These are phyloP conservation scores for Margaritifera margaritifera DNA, from an alignment of 2,888 invertebrate genomes.

Conservation along the genomic window DNA sequence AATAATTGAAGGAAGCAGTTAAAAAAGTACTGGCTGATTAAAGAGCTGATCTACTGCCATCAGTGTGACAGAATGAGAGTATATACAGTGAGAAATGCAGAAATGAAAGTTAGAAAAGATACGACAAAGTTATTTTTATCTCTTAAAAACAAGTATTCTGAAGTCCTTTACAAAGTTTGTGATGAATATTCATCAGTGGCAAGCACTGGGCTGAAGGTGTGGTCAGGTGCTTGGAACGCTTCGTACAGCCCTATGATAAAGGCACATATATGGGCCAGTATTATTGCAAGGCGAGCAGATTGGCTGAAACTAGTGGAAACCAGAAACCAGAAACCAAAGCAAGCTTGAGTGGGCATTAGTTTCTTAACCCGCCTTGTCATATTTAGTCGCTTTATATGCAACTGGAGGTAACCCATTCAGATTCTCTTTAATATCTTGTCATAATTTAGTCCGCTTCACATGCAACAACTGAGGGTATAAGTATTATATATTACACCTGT, in stretches of 20 bases:
- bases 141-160: slow-evolving; percentile 36
- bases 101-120: slow-evolving; percentile 51
- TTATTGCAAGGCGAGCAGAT: slow-evolving; percentile 43
- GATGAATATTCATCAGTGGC: slow-evolving; percentile 30
- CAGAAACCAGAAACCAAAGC: slow-evolving; percentile 24
- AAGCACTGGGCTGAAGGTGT: slow-evolving; percentile 20
- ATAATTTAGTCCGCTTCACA: too few relatives aligned
- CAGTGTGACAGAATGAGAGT: slow-evolving; percentile 46
- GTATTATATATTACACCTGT: too few relatives aligned
- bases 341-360: slow-evolving; percentile 42
- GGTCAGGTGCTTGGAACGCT: slow-evolving; percentile 56
- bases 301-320: slow-evolving; percentile 42
- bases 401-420: slow-evolving; percentile 41
- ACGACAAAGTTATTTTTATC: slow-evolving; percentile 58
- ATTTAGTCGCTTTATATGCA: too few relatives aligned
- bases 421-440: background rate
- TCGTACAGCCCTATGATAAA: slow-evolving; percentile 57
- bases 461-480: too few relatives aligned
- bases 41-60: slow-evolving; percentile 37
- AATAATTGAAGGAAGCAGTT: slow-evolving; percentile 35
- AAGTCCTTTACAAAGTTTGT: slow-evolving; percentile 49
- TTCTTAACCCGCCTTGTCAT: too few relatives aligned
- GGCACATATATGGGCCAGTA: slow-evolving; percentile 55
- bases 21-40: slow-evolving; percentile 44
- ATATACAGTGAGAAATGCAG: slow-evolving; percentile 50